Percentiles rank a stretch among this genome's conserved stretches.
phyloP scores from a whole-genome alignment of 2,888 invertebrate species.

The Sympetrum striolatum region DNA sequence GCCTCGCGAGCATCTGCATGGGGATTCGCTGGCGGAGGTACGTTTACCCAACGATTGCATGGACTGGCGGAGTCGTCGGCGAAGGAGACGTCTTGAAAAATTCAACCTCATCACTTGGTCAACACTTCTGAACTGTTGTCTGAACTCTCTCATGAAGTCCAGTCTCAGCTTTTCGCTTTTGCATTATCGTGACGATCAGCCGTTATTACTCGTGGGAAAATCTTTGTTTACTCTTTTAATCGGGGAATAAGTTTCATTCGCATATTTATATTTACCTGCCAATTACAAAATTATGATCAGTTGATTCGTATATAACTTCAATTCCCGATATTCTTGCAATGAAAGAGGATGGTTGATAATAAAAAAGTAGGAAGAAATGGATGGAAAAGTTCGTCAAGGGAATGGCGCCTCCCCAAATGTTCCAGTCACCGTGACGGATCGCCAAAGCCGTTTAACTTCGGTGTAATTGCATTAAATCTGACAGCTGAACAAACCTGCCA shows the following conservation, averaged over 20 bases:
- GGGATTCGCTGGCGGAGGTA: background rate
- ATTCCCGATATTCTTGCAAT: background rate
- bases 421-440: background rate
- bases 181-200: too few species aligned
- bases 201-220: too few species aligned
- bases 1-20: background rate
- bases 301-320: too few species aligned
- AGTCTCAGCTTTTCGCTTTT: too few species aligned
- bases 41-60: background rate
- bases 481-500: background rate
- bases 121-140: too few species aligned
- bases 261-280: too few species aligned
- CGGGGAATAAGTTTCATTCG: too few species aligned
- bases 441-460: background rate
- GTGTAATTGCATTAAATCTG: background rate
- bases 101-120: too few species aligned
- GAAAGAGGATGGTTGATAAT: background rate
- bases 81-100: too few species aligned
- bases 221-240: too few species aligned
- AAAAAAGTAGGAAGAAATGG: background rate
- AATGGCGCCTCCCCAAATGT: background rate
- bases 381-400: background rate
- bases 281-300: too few species aligned
- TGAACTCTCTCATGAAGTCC: too few species aligned
- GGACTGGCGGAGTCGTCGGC: background rate